Conservation (phyloP, 2,797 vertebrate species). For the Harpagifer antarcticus region DNA sequence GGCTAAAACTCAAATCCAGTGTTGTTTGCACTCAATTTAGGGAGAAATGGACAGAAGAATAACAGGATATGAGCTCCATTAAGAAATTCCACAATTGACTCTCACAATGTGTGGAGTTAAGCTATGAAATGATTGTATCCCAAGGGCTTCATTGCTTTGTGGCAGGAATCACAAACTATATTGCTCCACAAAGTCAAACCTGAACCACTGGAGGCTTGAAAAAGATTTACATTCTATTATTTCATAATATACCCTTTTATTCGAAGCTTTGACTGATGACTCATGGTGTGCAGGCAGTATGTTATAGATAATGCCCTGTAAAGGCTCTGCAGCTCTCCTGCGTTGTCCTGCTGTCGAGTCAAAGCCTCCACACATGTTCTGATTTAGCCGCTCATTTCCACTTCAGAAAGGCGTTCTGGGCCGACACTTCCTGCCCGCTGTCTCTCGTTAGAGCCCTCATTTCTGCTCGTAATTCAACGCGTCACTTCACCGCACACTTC, state of each 20-base stretch:
- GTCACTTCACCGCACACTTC: conserved; percentile 58
- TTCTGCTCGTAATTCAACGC: conserved; percentile 77
- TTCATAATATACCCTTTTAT: conserved; percentile 52
- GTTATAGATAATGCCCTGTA: conserved; percentile 26
- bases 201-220: conserved; percentile 34
- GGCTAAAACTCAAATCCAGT: background rate
- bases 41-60: conserved; percentile 5
- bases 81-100: conserved; percentile 34
- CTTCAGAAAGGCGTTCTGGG: conserved; percentile 74
- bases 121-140: conserved; percentile 35
- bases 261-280: conserved; percentile 37
- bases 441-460: conserved; percentile 72
- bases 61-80: conserved; percentile 37
- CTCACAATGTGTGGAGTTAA: conserved; percentile 18
- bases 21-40: conserved; percentile 1
- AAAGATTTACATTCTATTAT: conserved; percentile 39
- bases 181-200: conserved; percentile 34
- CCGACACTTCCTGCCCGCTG: conserved; percentile 66
- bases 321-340: conserved; percentile 29
- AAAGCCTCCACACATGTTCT: conserved; percentile 71
- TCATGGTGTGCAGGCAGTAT: conserved; percentile 37
- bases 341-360: conserved; percentile 46
- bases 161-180: conserved; percentile 27
- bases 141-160: conserved; percentile 18
- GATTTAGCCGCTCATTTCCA: conserved; percentile 76